These are phyloP conservation scores for Peromyscus californicus DNA, from an alignment of 2,113 vertebrate species.

Conservation along the genomic window DNA sequence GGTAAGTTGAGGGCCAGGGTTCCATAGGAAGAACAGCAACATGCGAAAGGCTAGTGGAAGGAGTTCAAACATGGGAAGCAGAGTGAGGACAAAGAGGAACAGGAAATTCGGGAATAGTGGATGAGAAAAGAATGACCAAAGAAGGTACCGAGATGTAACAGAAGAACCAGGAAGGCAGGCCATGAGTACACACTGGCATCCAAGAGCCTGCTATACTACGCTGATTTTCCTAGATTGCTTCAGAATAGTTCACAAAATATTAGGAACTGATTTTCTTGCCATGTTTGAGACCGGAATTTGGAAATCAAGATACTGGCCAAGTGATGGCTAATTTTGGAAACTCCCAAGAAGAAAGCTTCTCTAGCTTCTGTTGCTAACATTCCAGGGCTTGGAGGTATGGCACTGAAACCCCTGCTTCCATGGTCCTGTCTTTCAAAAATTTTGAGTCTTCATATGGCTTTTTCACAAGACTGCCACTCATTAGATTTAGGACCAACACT, in stretches of 20 bases:
- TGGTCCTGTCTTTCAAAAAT: background rate
- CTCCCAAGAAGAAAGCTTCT: background rate
- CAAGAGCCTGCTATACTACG: background rate
- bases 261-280: background rate
- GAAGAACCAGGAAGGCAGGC: background rate
- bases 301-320: background rate
- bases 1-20: background rate
- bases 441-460: background rate
- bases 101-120: background rate
- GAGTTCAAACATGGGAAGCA: background rate
- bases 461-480: background rate
- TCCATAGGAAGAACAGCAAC: background rate
- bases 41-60: too few species aligned
- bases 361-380: background rate
- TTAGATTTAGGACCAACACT: background rate
- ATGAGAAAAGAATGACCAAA: background rate
- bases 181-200: background rate
- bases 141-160: background rate
- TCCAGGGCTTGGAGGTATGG: background rate
- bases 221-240: background rate
- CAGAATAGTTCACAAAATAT: background rate
- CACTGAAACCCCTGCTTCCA: background rate
- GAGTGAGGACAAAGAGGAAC: background rate
- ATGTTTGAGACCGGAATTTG: background rate
- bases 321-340: background rate